These are phyloP conservation scores for Microctonus aethiopoides DNA, from an alignment of 2,888 invertebrate species.

Conservation along the genomic window DNA sequence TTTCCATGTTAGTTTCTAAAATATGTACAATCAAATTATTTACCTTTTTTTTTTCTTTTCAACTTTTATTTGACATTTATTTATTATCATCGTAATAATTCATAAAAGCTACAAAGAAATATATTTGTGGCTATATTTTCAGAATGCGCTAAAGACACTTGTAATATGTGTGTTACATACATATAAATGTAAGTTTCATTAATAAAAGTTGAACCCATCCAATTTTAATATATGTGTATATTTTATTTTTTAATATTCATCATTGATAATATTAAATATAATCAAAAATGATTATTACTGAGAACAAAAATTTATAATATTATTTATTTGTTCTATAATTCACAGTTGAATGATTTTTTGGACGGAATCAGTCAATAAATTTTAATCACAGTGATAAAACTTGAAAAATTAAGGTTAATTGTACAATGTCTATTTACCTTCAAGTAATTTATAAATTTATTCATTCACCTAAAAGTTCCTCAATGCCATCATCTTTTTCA, in stretches of 20 bases:
- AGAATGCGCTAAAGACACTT: background rate
- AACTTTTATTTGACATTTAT: background rate
- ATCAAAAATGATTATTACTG: background rate
- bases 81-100: background rate
- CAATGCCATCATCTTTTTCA: conserved; percentile 63
- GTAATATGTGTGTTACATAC: conserved; percentile 33
- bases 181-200: conserved; percentile 39
- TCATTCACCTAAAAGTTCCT: conserved; percentile 62
- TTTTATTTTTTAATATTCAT: background rate
- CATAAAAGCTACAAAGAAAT: background rate
- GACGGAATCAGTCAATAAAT: conserved; percentile 42
- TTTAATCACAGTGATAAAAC: background rate
- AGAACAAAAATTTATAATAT: background rate
- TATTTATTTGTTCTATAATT: background rate
- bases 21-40: too few relatives aligned
- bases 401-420: background rate
- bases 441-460: background rate
- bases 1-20: too few relatives aligned
- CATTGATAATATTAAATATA: background rate
- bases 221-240: conserved; percentile 41
- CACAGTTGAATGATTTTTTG: conserved; percentile 31
- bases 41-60: background rate
- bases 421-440: background rate
- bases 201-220: conserved; percentile 48
- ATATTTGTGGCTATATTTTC: background rate